phyloP scores from a whole-genome alignment of 37 sponge, comb jelly and placozoan species.

The Cliona cf. orientalis region DNA sequence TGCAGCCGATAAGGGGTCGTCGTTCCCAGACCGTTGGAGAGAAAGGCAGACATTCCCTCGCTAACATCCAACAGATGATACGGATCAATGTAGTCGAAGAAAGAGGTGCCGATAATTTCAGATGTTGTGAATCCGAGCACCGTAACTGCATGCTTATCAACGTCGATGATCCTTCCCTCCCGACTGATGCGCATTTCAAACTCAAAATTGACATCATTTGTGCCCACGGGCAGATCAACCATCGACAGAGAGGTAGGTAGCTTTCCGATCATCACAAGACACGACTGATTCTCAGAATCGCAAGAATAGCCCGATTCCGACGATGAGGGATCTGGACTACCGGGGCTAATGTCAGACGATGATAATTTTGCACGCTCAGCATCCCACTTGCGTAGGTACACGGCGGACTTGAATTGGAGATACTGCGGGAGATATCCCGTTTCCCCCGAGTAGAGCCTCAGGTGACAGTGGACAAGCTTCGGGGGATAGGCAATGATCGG shows the following conservation, averaged over 20 bases:
- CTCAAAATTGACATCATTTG: slow-evolving; percentile 54
- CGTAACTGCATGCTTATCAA: slow-evolving; percentile 64
- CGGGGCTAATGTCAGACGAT: neutral
- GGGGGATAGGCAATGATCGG: slow-evolving; percentile 39
- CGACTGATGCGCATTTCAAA: slow-evolving; percentile 62
- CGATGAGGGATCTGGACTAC: neutral
- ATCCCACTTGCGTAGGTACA: slow-evolving; percentile 59
- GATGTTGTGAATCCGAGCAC: slow-evolving; percentile 49
- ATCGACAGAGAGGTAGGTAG: slow-evolving; percentile 10
- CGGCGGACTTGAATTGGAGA: slow-evolving; percentile 44
- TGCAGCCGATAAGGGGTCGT: slow-evolving; percentile 61
- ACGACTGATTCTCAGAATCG: slow-evolving; percentile 4
- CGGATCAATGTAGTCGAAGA: slow-evolving; percentile 77
- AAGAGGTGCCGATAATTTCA: slow-evolving; percentile 54
- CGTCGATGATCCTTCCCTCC: slow-evolving; percentile 61
- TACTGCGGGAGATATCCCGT: slow-evolving; percentile 25
- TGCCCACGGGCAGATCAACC: slow-evolving; percentile 41
- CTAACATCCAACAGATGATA: slow-evolving; percentile 60
- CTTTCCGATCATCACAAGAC: slow-evolving; percentile 45
- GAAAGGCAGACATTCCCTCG: slow-evolving; percentile 33
- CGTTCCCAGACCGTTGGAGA: slow-evolving; percentile 48
- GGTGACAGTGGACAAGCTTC: neutral
- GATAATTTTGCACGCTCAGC: neutral
- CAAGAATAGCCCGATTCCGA: neutral
- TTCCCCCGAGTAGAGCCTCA: slow-evolving; percentile 38